Evolutionary conservation across 2,113 vertebrate species (phyloP).

Genomic region (Eudyptes chrysolophus): DNA sequence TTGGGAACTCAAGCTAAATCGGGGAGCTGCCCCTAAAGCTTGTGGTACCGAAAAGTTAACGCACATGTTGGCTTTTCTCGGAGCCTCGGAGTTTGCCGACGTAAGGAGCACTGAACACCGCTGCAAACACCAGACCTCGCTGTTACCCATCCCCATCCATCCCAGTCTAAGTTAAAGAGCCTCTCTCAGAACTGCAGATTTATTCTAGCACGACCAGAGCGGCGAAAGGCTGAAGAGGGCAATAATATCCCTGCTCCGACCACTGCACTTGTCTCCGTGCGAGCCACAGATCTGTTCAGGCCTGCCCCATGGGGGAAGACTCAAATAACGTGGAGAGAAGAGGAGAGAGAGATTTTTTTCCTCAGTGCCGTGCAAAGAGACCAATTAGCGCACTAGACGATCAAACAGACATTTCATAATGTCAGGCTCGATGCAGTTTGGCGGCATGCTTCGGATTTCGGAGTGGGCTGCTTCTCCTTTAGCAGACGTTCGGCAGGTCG

Average conservation of each 20-base stretch:
- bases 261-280: background rate
- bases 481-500: background rate
- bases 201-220: background rate
- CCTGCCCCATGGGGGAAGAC: background rate
- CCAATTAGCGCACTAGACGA: background rate
- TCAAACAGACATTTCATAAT: slow-evolving; percentile 1
- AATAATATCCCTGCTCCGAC: background rate
- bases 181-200: background rate
- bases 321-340: background rate
- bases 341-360: background rate
- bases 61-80: rapidly evolving
- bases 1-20: background rate
- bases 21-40: background rate
- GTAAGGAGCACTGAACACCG: rapidly evolving
- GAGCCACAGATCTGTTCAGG: background rate
- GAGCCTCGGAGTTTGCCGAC: background rate
- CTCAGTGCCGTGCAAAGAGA: background rate
- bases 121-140: background rate
- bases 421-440: background rate
- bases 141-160: rapidly evolving
- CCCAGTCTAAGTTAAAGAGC: background rate
- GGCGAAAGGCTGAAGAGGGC: background rate
- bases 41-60: rapidly evolving
- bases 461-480: background rate
- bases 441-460: background rate